These are phyloP conservation scores for Vesta saturnalis DNA, from an alignment of 2,888 invertebrate species.

Conservation along the genomic window DNA sequence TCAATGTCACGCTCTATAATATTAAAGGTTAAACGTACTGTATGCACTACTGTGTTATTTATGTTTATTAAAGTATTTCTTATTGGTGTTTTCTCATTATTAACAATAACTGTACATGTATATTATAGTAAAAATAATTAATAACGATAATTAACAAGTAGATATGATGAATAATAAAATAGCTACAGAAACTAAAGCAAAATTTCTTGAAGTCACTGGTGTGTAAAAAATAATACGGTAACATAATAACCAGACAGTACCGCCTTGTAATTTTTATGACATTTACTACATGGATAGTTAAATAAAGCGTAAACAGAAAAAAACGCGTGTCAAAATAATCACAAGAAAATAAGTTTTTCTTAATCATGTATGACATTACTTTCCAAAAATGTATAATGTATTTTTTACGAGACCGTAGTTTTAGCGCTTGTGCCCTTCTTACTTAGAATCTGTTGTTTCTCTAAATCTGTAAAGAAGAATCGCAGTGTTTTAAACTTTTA, in stretches of 20 bases:
- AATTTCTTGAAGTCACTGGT: slow-evolving; percentile 1
- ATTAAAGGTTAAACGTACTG: not conserved
- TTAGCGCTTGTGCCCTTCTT: too few species aligned
- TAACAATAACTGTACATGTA: not conserved
- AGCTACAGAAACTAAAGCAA: not conserved
- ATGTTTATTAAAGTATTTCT: not conserved
- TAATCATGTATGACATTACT: too few species aligned
- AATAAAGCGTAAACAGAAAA: not conserved
- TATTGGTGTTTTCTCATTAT: not conserved
- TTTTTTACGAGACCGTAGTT: too few species aligned
- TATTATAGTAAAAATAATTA: not conserved
- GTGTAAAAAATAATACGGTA: not conserved
- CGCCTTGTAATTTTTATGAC: slow-evolving; percentile 1
- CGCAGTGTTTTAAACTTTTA: too few species aligned
- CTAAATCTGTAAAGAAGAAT: too few species aligned
- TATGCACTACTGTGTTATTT: not conserved
- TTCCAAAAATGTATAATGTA: too few species aligned
- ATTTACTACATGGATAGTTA: not conserved
- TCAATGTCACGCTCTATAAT: not conserved
- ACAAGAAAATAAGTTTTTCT: too few species aligned
- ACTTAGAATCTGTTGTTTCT: too few species aligned
- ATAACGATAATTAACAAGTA: not conserved
- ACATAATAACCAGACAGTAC: not conserved
- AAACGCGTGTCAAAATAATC: too few species aligned
- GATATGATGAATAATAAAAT: not conserved